Conservation (phyloP, 2,888 invertebrate genomes). For the Thyatira batis region DNA sequence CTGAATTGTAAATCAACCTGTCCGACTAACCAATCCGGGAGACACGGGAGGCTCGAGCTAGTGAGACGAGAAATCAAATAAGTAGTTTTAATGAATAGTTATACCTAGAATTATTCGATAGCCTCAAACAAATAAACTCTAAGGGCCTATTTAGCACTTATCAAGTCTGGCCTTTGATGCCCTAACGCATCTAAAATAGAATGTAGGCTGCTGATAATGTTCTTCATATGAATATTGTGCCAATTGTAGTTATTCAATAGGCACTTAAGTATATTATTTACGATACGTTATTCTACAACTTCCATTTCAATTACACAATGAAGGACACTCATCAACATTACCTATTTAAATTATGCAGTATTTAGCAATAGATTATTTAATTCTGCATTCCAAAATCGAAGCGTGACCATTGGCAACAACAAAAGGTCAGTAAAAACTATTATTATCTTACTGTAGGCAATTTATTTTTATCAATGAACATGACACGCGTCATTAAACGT, state of each 20-base stretch:
- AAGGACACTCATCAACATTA: not conserved
- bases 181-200: not conserved
- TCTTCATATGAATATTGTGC: not conserved
- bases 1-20: constrained; percentile 1
- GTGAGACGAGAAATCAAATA: too few species aligned
- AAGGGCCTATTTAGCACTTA: not conserved
- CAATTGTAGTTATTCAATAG: too few species aligned
- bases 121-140: not conserved
- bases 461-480: constrained; percentile 74
- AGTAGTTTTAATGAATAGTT: too few species aligned
- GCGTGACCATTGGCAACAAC: constrained; percentile 39
- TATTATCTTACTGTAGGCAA: constrained; percentile 33
- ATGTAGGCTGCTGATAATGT: not conserved
- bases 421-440: constrained; percentile 59
- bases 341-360: not conserved
- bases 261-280: too few species aligned
- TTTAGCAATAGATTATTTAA: constrained; percentile 1
- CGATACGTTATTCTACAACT: not conserved
- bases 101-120: too few species aligned
- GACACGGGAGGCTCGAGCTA: not conserved
- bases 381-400: constrained; percentile 1
- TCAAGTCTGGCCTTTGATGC: not conserved
- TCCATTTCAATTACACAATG: not conserved
- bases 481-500: constrained; percentile 62
- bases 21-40: not conserved